phyloP scores from a whole-genome alignment of 1,140 invertebrate species.

The Trinorchestia longiramus region DNA sequence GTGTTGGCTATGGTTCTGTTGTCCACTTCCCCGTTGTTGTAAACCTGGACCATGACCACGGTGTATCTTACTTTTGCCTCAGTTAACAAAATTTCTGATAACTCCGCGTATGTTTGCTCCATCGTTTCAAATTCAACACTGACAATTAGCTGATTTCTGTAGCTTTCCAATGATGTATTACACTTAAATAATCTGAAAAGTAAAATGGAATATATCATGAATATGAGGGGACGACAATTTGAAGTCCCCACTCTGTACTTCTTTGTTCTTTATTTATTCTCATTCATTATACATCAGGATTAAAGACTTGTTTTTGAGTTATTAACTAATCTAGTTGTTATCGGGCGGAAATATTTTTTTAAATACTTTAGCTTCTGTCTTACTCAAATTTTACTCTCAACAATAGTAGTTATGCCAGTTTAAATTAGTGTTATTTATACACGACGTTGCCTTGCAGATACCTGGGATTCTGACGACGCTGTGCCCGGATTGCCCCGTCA shows the following conservation, averaged over 20 bases:
- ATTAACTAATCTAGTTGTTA: background rate
- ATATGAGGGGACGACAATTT: background rate
- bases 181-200: too few species aligned
- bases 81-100: too few species aligned
- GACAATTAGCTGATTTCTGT: too few species aligned
- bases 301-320: background rate
- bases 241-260: background rate
- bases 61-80: too few species aligned
- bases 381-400: background rate
- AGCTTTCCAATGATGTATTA: too few species aligned
- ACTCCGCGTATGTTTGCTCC: too few species aligned
- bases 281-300: background rate
- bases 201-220: too few species aligned
- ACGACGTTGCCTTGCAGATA: background rate
- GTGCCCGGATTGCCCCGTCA: slow-evolving; percentile 14
- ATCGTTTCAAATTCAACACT: too few species aligned
- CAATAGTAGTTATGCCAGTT: background rate
- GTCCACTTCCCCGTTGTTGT: too few species aligned
- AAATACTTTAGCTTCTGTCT: too few species aligned
- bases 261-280: background rate
- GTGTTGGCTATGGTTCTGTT: too few species aligned
- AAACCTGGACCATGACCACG: too few species aligned
- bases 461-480: background rate
- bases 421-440: background rate
- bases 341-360: background rate